These are phyloP conservation scores for Apis laboriosa DNA, from an alignment of 1,140 invertebrate species.

Conservation along the genomic window DNA sequence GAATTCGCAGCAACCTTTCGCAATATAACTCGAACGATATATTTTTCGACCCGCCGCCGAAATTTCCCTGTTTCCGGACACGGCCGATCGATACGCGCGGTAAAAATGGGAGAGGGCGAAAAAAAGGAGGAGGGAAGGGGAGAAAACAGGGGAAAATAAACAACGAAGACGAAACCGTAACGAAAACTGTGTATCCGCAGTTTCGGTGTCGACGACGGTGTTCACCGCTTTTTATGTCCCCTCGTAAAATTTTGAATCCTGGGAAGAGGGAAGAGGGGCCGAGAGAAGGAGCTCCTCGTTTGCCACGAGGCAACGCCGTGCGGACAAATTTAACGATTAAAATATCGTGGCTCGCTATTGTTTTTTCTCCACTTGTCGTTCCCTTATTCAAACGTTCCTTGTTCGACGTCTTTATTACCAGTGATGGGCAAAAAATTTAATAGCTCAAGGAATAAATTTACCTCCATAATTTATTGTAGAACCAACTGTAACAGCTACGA, in stretches of 20 bases:
- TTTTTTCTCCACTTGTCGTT: no score
- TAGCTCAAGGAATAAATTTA: no score
- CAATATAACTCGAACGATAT: neutral
- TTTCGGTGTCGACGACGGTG: constrained; percentile 11
- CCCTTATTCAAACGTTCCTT: no score
- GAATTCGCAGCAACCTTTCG: neutral
- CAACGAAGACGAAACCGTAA: neutral
- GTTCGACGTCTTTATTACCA: no score
- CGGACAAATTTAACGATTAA: no score
- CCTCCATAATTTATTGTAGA: no score
- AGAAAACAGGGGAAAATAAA: neutral
- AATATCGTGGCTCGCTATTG: no score
- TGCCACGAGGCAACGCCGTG: neutral
- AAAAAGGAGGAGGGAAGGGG: neutral
- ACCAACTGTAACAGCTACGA: no score
- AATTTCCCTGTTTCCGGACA: neutral
- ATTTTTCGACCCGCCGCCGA: neutral
- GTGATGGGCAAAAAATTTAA: no score
- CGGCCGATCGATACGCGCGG: constrained; percentile 13
- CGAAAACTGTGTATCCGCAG: neutral
- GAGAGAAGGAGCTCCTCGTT: neutral
- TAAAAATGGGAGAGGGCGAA: neutral
- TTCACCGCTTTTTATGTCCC: constrained; percentile 7
- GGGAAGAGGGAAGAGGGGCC: neutral
- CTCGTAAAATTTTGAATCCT: constrained; percentile 28